A percentile compares a stretch with the other conserved stretches of the same genome.
Evolutionary conservation across 2,888 invertebrate species (phyloP).

Genomic region (Ptilodon capucinus): DNA sequence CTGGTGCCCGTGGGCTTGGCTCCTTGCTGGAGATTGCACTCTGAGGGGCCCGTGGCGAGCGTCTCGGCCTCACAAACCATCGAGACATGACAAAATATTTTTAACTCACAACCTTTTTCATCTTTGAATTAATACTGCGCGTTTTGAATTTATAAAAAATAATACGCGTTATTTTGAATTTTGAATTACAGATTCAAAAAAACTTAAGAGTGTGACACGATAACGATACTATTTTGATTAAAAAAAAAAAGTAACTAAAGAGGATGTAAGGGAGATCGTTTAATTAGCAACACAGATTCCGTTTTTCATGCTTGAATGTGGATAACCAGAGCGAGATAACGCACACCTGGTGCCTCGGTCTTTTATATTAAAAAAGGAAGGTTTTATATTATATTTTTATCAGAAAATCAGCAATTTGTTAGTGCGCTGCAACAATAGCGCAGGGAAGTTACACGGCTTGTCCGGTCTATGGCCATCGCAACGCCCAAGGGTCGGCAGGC

Average conservation of each 20-base stretch:
- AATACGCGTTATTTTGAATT: background rate
- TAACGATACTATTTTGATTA: too few relatives aligned
- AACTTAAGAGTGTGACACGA: too few relatives aligned
- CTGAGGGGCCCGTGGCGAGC: slow-evolving; percentile 42
- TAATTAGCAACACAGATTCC: too few relatives aligned
- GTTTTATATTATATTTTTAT: slow-evolving; percentile 29
- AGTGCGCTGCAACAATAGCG: slow-evolving; percentile 41
- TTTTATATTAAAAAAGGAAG: slow-evolving; percentile 26
- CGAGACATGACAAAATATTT: slow-evolving; percentile 33
- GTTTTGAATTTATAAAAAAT: too few relatives aligned
- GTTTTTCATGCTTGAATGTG: background rate
- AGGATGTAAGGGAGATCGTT: too few relatives aligned
- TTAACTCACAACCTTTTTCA: background rate
- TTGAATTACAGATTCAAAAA: background rate
- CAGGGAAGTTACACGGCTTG: slow-evolving; percentile 35
- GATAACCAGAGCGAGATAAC: slow-evolving; percentile 15
- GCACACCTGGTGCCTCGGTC: slow-evolving; percentile 26
- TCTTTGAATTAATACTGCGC: too few relatives aligned
- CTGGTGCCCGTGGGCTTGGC: slow-evolving; percentile 45
- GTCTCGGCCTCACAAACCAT: slow-evolving; percentile 15
- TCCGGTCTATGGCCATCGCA: slow-evolving; percentile 52
- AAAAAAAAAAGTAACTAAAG: background rate
- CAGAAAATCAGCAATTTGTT: slow-evolving; percentile 44
- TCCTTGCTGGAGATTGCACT: slow-evolving; percentile 53
- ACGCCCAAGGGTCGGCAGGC: slow-evolving; percentile 62